Percentiles rank a stretch among this genome's conserved stretches.
These are phyloP conservation scores for Penaeus chinensis DNA, from an alignment of 1,140 invertebrate genomes.

Conservation along the genomic window DNA sequence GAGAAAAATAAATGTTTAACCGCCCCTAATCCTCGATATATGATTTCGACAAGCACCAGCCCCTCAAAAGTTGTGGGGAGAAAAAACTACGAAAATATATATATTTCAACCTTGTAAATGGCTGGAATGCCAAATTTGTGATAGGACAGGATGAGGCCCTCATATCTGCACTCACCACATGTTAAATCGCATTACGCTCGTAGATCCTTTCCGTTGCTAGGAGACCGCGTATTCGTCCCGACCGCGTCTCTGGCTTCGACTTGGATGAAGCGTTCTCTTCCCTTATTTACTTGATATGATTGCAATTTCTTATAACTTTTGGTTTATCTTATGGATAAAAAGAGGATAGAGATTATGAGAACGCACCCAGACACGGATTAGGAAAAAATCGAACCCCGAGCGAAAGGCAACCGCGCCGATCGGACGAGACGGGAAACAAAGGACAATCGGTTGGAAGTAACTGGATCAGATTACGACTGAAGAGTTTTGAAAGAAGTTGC, in stretches of 20 bases:
- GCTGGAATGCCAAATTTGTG: constrained; percentile 43
- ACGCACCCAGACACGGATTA: not conserved
- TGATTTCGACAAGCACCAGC: too few species aligned
- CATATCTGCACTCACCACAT: constrained; percentile 60
- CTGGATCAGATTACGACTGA: constrained; percentile 58
- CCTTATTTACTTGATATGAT: too few species aligned
- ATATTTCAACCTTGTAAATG: too few species aligned
- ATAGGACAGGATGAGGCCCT: constrained; percentile 46
- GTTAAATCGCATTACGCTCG: constrained; percentile 55
- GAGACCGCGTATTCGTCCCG: constrained; percentile 41
- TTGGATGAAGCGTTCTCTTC: not conserved
- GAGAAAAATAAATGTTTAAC: too few species aligned
- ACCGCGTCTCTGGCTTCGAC: constrained; percentile 33
- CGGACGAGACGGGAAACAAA: constrained; percentile 51
- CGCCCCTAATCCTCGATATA: too few species aligned
- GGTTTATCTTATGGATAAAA: too few species aligned
- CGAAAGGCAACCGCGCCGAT: not conserved
- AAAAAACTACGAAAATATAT: too few species aligned
- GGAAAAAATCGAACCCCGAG: too few species aligned
- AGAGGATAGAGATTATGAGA: too few species aligned
- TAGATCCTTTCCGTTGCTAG: constrained; percentile 55
- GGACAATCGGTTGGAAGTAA: constrained; percentile 60
- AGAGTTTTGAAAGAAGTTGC: constrained; percentile 60
- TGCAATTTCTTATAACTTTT: too few species aligned
- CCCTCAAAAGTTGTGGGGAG: too few species aligned